These are phyloP conservation scores for Oreochromis spilurus DNA, from an alignment of 2,113 vertebrate genomes.

Conservation along the genomic window DNA sequence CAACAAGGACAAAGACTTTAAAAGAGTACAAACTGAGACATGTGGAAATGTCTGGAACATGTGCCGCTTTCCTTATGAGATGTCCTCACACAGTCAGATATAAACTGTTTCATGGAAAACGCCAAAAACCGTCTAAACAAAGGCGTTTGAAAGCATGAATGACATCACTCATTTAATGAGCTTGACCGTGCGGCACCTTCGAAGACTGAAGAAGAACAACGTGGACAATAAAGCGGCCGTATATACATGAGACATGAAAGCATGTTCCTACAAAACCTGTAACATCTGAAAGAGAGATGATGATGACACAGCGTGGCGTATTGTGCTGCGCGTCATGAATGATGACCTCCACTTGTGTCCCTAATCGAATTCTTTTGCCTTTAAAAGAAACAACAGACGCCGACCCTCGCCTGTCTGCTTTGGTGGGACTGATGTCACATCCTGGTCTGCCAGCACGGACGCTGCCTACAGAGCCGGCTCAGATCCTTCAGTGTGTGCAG, in stretches of 20 bases:
- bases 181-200: neutral
- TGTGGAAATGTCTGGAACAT: neutral
- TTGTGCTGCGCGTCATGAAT: rapidly evolving
- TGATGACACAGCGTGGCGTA: neutral
- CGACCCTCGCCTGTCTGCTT: neutral
- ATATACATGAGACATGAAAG: neutral
- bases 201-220: neutral
- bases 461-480: neutral
- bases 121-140: neutral
- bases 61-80: neutral
- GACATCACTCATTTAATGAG: neutral
- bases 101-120: neutral
- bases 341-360: neutral
- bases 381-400: neutral
- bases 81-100: neutral
- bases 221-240: neutral
- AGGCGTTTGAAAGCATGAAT: neutral
- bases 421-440: neutral
- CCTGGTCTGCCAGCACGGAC: neutral
- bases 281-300: neutral
- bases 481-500: neutral
- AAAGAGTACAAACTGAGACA: neutral
- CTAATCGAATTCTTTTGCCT: neutral
- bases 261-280: neutral
- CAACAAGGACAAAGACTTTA: neutral